phyloP scores from a whole-genome alignment of 2,888 invertebrate species.

The Callimorpha dominula region DNA sequence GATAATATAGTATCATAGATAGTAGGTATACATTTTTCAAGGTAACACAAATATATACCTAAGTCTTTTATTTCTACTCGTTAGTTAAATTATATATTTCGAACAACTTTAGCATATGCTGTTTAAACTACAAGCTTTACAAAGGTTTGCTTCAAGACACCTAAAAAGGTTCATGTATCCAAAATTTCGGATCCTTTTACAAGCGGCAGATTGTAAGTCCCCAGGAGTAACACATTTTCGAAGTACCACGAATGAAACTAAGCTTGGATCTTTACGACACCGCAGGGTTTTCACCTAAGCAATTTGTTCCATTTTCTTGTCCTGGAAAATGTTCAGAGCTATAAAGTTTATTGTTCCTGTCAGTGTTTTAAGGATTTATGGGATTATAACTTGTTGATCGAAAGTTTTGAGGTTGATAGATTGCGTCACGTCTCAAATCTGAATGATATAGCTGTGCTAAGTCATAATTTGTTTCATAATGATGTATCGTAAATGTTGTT shows the following conservation, averaged over 20 bases:
- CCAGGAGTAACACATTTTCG: conserved; percentile 64
- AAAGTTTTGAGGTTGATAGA: conserved; percentile 53
- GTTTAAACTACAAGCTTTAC: not conserved
- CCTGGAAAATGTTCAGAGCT: conserved; percentile 61
- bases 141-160: conserved; percentile 1
- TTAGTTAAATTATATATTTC: too few relatives aligned
- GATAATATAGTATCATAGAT: too few relatives aligned
- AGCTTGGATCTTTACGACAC: conserved; percentile 70
- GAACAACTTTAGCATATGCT: too few relatives aligned
- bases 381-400: conserved; percentile 56
- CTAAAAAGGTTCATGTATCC: conserved; percentile 15
- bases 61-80: too few relatives aligned
- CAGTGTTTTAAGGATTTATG: conserved; percentile 56
- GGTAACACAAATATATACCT: too few relatives aligned
- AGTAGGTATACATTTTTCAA: too few relatives aligned
- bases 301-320: conserved; percentile 65
- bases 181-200: conserved; percentile 30
- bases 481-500: conserved; percentile 20
- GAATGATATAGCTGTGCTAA: conserved; percentile 20
- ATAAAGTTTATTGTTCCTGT: conserved; percentile 60
- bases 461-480: conserved; percentile 29
- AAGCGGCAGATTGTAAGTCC: conserved; percentile 52
- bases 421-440: conserved; percentile 47
- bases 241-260: conserved; percentile 65
- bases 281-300: conserved; percentile 71